phyloP scores from a whole-genome alignment of 2,797 vertebrate species.

The Propithecus deckenii region DNA sequence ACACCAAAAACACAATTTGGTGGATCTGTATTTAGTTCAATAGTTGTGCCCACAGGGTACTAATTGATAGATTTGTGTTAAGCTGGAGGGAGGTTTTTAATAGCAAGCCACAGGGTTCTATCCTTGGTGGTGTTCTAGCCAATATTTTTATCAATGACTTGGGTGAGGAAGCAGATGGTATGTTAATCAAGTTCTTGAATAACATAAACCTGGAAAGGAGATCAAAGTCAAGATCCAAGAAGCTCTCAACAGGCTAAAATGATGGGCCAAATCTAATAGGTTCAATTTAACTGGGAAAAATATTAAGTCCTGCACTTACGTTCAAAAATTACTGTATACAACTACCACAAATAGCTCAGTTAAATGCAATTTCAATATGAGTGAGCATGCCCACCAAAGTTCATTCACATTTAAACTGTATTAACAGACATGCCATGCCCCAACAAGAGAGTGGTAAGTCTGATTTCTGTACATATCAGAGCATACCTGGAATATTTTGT shows the following conservation, averaged over 20 bases:
- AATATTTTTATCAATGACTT: conserved; percentile 50
- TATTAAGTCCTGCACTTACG: neutral
- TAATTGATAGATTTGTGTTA: neutral
- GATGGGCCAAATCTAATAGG: neutral
- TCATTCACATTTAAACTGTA: neutral
- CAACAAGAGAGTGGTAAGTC: neutral
- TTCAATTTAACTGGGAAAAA: neutral
- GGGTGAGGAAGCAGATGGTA: conserved; percentile 21
- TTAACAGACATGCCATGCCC: neutral
- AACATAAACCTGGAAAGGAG: conserved; percentile 19
- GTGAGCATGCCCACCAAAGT: neutral
- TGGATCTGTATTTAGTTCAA: neutral
- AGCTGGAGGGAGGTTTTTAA: neutral
- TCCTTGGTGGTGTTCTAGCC: neutral
- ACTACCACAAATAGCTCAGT: neutral
- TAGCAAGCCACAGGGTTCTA: neutral
- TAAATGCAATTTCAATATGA: neutral
- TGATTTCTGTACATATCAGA: neutral
- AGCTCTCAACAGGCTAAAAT: neutral
- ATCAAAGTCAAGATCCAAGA: conserved; percentile 26
- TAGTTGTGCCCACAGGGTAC: neutral
- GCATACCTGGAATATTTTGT: neutral
- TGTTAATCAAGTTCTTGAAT: conserved; percentile 41
- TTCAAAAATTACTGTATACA: neutral
- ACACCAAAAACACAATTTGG: neutral